Evolutionary conservation across 2,113 vertebrate species (phyloP).

Genomic region (Melanerpes aurifrons): DNA sequence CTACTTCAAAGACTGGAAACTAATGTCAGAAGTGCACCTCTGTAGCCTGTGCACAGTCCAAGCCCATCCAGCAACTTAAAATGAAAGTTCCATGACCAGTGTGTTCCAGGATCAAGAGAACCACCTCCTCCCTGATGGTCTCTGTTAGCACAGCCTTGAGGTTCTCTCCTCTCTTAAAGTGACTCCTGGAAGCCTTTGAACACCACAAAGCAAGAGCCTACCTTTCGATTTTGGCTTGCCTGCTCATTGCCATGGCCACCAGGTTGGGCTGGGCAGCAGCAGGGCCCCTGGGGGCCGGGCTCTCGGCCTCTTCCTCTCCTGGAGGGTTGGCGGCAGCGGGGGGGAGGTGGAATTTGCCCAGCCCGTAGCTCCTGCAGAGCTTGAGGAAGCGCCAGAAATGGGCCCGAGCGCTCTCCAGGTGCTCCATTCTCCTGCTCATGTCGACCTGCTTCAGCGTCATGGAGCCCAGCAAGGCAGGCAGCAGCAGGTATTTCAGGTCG

Average conservation of each 20-base stretch:
- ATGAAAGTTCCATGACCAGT: accelerated
- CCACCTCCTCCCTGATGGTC: background rate
- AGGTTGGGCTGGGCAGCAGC: conserved; percentile 69
- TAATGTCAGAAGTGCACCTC: background rate
- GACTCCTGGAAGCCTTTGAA: background rate
- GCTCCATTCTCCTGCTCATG: conserved; percentile 77
- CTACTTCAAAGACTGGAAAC: background rate
- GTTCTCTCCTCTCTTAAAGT: background rate
- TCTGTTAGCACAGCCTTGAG: background rate
- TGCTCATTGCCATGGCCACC: conserved; percentile 84
- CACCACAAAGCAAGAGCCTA: background rate
- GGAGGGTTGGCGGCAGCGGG: background rate
- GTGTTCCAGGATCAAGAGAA: accelerated
- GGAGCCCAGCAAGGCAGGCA: conserved; percentile 86
- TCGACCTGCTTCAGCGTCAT: conserved; percentile 84
- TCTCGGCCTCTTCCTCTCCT: background rate
- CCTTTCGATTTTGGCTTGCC: conserved; percentile 91
- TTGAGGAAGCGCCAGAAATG: conserved; percentile 85
- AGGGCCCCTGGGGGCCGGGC: background rate
- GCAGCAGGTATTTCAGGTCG: conserved; percentile 87
- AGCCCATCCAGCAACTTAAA: background rate
- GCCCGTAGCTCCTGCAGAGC: conserved; percentile 81
- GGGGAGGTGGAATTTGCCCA: conserved; percentile 81
- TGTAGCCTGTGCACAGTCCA: too few relatives aligned
- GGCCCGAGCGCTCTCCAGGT: conserved; percentile 78